phyloP scores from a whole-genome alignment of 2,797 vertebrate species.

The Acrossocheilus wenchowensis region DNA sequence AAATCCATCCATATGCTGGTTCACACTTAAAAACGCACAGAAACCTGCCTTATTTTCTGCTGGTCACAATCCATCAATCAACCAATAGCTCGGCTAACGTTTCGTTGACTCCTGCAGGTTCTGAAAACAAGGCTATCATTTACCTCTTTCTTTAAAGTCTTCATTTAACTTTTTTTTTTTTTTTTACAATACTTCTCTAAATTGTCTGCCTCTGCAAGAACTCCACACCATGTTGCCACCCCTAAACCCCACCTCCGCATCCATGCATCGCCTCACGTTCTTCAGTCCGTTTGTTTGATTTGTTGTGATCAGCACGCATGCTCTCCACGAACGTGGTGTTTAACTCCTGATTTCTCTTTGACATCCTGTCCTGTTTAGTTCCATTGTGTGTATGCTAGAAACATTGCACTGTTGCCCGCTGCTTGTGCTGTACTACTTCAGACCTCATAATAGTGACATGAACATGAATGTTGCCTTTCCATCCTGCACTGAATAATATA shows the following conservation, averaged over 20 bases:
- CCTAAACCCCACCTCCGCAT: slow-evolving; percentile 19
- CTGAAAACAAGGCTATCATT: slow-evolving; percentile 37
- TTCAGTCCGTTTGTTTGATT: slow-evolving; percentile 40
- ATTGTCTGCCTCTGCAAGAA: slow-evolving; percentile 43
- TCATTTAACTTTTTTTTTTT: neutral
- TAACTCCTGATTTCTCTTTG: slow-evolving; percentile 30
- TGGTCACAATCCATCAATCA: slow-evolving; percentile 75
- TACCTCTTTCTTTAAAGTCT: neutral
- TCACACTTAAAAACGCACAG: slow-evolving; percentile 80
- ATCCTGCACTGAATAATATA: neutral
- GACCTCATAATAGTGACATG: slow-evolving; percentile 17
- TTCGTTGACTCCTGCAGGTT: slow-evolving; percentile 49
- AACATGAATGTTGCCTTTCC: slow-evolving; percentile 19
- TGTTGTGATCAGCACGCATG: slow-evolving; percentile 56
- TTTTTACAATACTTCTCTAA: slow-evolving; percentile 20
- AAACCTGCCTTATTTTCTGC: slow-evolving; percentile 67
- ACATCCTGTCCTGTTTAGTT: slow-evolving; percentile 15
- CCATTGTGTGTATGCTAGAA: slow-evolving; percentile 32
- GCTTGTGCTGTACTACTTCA: slow-evolving; percentile 28
- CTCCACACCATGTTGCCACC: slow-evolving; percentile 32
- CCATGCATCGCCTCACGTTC: slow-evolving; percentile 12
- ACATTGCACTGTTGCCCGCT: slow-evolving; percentile 15
- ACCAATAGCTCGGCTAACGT: slow-evolving; percentile 69
- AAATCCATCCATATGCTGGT: slow-evolving; percentile 77
- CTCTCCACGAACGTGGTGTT: slow-evolving; percentile 17